phyloP scores from a whole-genome alignment of 2,888 invertebrate genomes.

The Lordiphosa andalusiaca region DNA sequence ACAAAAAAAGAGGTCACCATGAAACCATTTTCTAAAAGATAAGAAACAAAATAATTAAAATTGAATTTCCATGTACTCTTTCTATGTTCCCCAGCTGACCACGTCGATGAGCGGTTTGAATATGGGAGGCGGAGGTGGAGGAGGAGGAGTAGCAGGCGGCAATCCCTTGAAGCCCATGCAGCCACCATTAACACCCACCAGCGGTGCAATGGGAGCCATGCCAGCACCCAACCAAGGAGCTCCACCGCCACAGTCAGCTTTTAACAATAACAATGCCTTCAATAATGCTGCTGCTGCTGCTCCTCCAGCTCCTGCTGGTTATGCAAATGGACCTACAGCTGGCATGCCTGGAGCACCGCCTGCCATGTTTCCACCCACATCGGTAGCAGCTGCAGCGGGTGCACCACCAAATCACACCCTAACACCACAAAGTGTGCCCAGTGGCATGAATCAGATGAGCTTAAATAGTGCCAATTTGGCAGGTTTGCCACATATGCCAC shows the following conservation, averaged over 20 bases:
- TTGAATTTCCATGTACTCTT: conserved; percentile 10
- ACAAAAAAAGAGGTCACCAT: conserved; percentile 24
- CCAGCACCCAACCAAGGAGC: conserved; percentile 16
- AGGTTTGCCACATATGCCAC: conserved; percentile 79
- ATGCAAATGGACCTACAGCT: conserved; percentile 60
- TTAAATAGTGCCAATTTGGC: conserved; percentile 73
- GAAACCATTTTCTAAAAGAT: conserved; percentile 34
- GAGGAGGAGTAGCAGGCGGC: conserved; percentile 22
- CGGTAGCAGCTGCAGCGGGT: conserved; percentile 13
- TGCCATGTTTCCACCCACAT: conserved; percentile 22
- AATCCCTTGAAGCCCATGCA: conserved; percentile 64
- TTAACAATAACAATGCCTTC: conserved; percentile 49
- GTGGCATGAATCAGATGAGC: conserved; percentile 74
- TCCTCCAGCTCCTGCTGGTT: conserved; percentile 28
- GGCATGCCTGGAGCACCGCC: conserved; percentile 10
- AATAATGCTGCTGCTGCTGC: conserved; percentile 14
- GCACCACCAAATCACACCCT: conserved; percentile 21
- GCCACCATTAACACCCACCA: conserved; percentile 25
- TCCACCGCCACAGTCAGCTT: conserved; percentile 41
- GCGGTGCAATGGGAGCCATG: conserved; percentile 49
- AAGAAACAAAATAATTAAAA: conserved; percentile 34
- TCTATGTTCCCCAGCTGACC: conserved; percentile 56
- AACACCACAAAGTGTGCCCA: conserved; percentile 60
- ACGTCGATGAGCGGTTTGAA: conserved; percentile 76
- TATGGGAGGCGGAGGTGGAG: conserved; percentile 47